phyloP scores from a whole-genome alignment of 2,888 invertebrate species.

The Gnatocerus cornutus region DNA sequence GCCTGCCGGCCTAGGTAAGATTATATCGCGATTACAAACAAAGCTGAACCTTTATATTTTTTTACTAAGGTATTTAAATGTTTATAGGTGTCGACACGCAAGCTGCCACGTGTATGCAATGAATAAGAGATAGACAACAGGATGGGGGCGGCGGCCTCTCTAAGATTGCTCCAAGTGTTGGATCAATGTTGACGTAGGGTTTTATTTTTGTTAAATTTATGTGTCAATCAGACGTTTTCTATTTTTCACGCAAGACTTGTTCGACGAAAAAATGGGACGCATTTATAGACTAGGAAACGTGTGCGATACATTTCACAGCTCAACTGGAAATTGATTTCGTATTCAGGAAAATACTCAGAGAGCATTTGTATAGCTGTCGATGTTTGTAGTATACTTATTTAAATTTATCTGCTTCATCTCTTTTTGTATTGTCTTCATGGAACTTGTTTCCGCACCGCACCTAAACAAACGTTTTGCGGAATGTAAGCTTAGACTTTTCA shows the following conservation, averaged over 20 bases:
- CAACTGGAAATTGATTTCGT: constrained; percentile 55
- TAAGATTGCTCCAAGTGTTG: constrained; percentile 10
- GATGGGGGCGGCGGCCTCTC: constrained; percentile 22
- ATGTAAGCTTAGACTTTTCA: not conserved
- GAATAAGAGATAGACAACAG: constrained; percentile 28
- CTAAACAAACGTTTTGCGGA: not conserved
- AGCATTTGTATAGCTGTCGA: constrained; percentile 51
- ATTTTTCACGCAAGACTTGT: constrained; percentile 42
- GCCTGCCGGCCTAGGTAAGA: constrained; percentile 13
- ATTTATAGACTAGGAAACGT: constrained; percentile 44
- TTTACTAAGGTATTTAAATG: constrained; percentile 24
- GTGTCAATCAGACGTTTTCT: constrained; percentile 43
- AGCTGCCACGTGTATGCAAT: constrained; percentile 33
- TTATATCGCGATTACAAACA: constrained; percentile 27
- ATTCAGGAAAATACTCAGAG: constrained; percentile 50
- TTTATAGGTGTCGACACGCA: constrained; percentile 32
- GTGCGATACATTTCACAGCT: constrained; percentile 51
- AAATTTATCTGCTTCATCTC: constrained; percentile 49
- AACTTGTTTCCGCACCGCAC: constrained; percentile 13
- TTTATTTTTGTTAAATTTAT: constrained; percentile 38
- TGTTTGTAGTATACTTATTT: constrained; percentile 51
- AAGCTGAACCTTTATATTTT: constrained; percentile 34
- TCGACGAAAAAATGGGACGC: constrained; percentile 43
- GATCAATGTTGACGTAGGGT: constrained; percentile 26
- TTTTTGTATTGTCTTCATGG: constrained; percentile 44